phyloP scores from a whole-genome alignment of 2,888 invertebrate species.

The Agapostemon virescens region DNA sequence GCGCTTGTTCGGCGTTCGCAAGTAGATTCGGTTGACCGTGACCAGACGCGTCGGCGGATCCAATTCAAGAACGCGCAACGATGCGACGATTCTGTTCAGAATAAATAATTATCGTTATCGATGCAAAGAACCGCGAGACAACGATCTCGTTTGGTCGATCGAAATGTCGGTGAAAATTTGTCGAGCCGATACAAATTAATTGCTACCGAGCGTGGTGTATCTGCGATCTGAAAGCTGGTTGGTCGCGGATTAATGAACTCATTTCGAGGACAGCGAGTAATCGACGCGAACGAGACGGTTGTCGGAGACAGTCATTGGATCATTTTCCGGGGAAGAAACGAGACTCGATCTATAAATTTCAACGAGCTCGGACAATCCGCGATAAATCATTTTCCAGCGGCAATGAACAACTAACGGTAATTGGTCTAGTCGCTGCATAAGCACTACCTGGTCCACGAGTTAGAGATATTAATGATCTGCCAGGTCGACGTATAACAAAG shows the following conservation, averaged over 20 bases:
- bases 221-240: not conserved
- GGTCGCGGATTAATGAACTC: not conserved
- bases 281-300: not conserved
- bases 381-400: constrained; percentile 66
- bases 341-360: constrained; percentile 62
- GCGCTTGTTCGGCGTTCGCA: no score
- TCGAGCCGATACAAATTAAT: not conserved
- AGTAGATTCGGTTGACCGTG: no score
- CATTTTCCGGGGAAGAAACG: constrained; percentile 37
- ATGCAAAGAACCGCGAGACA: no score
- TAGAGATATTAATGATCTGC: constrained; percentile 63
- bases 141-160: no score
- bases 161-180: not conserved
- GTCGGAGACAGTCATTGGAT: constrained; percentile 22
- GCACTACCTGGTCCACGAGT: constrained; percentile 48
- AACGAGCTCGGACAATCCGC: constrained; percentile 45
- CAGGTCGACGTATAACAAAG: constrained; percentile 50
- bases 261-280: constrained; percentile 6
- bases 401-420: constrained; percentile 65
- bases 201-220: not conserved
- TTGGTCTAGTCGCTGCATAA: constrained; percentile 64
- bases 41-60: no score
- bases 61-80: no score
- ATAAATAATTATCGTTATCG: no score
- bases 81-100: no score